Percentiles rank a stretch among this genome's conserved stretches.
Conservation (phyloP, 64 coral and sea anemone species). For the Pocillopora verrucosa region DNA sequence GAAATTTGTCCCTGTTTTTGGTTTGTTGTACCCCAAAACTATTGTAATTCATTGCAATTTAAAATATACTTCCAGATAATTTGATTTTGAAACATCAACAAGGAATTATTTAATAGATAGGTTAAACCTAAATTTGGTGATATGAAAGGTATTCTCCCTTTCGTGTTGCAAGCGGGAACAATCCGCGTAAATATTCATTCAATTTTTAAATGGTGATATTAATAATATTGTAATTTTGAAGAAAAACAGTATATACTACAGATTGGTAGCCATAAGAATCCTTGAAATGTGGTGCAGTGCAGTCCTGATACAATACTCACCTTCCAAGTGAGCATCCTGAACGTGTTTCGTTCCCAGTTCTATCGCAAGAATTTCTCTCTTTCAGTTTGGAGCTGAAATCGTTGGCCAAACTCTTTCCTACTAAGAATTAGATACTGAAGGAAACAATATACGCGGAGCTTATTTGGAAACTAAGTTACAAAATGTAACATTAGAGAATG, state of each 20-base stretch:
- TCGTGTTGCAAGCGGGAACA: background rate
- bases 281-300: too few species aligned
- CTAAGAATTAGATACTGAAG: background rate
- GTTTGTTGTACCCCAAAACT: too few species aligned
- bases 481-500: background rate
- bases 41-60: background rate
- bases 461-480: background rate
- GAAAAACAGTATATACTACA: background rate
- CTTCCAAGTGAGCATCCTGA: too few species aligned
- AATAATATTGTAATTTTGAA: background rate
- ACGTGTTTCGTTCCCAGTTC: background rate
- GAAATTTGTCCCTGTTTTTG: background rate
- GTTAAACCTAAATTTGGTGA: background rate
- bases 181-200: background rate
- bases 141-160: background rate
- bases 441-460: background rate
- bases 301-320: too few species aligned
- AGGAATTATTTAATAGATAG: background rate
- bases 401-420: background rate
- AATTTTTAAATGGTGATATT: background rate
- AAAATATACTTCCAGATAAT: background rate
- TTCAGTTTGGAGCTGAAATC: too few species aligned
- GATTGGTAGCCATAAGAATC: background rate
- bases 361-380: background rate
- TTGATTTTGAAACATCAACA: background rate